Evolutionary conservation across 1,140 invertebrate genomes (phyloP).

Genomic region (Amphibalanus amphitrite): DNA sequence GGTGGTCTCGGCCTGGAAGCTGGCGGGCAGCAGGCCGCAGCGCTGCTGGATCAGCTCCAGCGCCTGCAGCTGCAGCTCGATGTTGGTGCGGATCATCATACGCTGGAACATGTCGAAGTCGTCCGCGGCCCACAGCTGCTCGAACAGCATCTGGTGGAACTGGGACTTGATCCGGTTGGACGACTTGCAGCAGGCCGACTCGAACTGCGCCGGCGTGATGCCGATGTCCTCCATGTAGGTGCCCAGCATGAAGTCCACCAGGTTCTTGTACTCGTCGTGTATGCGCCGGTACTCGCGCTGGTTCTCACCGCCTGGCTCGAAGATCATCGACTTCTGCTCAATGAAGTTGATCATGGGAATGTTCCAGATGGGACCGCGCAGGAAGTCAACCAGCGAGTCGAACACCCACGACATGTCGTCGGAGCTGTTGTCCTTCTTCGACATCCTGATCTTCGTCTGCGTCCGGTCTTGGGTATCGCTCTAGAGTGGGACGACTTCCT

Average conservation of each 20-base stretch:
- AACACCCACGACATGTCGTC: constrained; percentile 48
- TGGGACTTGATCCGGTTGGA: constrained; percentile 9
- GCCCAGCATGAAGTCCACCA: constrained; percentile 69
- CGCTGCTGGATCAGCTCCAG: constrained; percentile 58
- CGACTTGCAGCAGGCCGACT: constrained; percentile 45
- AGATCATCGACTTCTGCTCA: constrained; percentile 73
- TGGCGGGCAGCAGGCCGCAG: constrained; percentile 32
- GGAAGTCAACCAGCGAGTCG: constrained; percentile 68
- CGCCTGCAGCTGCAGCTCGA: constrained; percentile 80
- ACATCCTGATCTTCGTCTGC: no score
- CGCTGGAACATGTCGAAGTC: constrained; percentile 78
- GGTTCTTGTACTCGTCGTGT: constrained; percentile 63
- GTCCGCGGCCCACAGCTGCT: constrained; percentile 85
- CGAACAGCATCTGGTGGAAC: constrained; percentile 39
- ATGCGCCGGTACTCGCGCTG: constrained; percentile 6
- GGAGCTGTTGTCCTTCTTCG: neutral
- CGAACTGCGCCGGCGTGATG: constrained; percentile 67
- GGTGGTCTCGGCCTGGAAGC: neutral
- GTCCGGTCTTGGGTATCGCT: no score
- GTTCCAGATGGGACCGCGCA: constrained; percentile 79
- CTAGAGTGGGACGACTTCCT: no score
- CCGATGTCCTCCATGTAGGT: constrained; percentile 80
- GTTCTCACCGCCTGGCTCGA: constrained; percentile 24
- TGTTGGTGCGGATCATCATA: constrained; percentile 89
- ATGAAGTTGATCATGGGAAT: constrained; percentile 70